Base-by-base conservation (phyloP, 2,797 vertebrate genomes). In the Cryptoprocta ferox region DNA sequence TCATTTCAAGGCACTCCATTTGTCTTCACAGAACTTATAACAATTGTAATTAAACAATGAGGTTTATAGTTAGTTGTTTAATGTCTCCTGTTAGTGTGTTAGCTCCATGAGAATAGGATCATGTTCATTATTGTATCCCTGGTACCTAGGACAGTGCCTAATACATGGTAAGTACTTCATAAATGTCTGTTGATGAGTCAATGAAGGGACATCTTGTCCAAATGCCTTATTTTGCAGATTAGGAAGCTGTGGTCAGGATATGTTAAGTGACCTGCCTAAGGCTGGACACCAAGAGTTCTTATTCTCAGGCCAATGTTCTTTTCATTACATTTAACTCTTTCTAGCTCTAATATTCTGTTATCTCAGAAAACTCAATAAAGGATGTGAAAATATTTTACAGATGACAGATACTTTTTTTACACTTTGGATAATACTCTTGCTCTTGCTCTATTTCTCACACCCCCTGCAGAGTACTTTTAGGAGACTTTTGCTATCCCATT, bases 371-470 rank as follows among this genome's bases (percentile, higher is more conserved):
- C 53, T 80, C 79, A 84, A 91, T 59, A 68, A 87, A 95, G 30
- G 28, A 76, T 61, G 13, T 37, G 50, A 89, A 88, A 96, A 66
- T 19, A 91, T 63, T 92, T 96, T 86, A 92, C 56, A 94, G 42
- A 45, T 1, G 4, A n/a, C 91, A 83, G 73, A 78, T 6, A 70
- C 2, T 37, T 50, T 66, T 5, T 18, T 65, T 61, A 19, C 24
- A 56, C 42, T 85, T 71, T 15, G 28, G 15, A 86, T 37, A 91
- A 93, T n/a, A 73, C 2, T 93, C 9, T 68, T 91, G 32, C 11
- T 87, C n/a, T 73, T 42, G 30, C 59, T 94, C 73, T 88, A 86
- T 63, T 87, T 89, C 21, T 50, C 39, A 81, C 12, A 80, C 18
- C 3, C 28, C 28, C 19, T 15, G 11, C n/a, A 68, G 30, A 53